A percentile compares a stretch with the other conserved stretches of the same genome.
Conservation (phyloP, 2,113 vertebrate genomes). For the Lophura nycthemera region DNA sequence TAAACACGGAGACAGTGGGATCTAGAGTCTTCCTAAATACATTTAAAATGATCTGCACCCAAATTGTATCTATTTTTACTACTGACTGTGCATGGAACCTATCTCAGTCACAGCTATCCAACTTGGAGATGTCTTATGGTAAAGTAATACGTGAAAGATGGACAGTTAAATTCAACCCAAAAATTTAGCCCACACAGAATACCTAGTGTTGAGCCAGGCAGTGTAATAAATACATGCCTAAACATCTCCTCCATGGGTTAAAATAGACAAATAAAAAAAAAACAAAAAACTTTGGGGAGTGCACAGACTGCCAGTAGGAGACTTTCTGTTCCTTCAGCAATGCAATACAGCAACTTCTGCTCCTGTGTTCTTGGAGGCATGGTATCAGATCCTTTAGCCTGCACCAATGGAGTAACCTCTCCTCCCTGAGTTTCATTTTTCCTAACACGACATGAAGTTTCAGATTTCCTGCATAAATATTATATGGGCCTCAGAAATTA, state of each 20-base stretch:
- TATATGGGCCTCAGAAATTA: constrained; percentile 41
- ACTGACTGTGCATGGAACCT: rapidly evolving
- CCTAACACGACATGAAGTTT: not conserved
- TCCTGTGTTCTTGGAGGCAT: rapidly evolving
- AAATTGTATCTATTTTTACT: not conserved
- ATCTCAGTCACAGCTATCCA: not conserved
- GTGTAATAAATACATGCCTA: not conserved
- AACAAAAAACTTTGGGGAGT: not conserved
- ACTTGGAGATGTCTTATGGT: not conserved
- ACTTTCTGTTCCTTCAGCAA: not conserved
- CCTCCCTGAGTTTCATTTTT: not conserved
- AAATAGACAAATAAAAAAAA: not conserved
- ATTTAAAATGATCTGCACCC: not conserved
- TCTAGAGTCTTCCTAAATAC: not conserved
- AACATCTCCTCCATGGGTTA: not conserved
- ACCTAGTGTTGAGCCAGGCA: not conserved
- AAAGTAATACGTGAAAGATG: not conserved
- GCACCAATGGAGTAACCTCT: not conserved
- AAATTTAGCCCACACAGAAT: not conserved
- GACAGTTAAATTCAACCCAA: not conserved
- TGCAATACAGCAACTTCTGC: not conserved
- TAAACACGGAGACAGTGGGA: not conserved
- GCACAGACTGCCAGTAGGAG: not conserved
- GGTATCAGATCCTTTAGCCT: not conserved
- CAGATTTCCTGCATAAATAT: constrained; percentile 56